A percentile compares a stretch with the other conserved stretches of the same genome.
These are phyloP conservation scores for Itoplectis maculator DNA, from an alignment of 2,888 invertebrate genomes.

Conservation along the genomic window DNA sequence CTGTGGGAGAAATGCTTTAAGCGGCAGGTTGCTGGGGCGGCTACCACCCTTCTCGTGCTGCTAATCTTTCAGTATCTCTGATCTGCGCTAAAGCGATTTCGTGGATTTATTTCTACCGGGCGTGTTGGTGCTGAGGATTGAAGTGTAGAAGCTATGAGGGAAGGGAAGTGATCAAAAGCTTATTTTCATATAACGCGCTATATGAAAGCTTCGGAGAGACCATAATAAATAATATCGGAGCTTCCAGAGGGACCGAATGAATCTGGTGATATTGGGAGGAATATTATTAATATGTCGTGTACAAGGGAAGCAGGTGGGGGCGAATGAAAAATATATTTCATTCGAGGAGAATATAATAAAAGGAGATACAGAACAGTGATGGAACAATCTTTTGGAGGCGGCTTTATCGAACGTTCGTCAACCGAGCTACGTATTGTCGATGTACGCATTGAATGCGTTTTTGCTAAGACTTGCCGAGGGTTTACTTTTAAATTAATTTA, in stretches of 20 bases:
- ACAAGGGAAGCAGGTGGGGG: background rate
- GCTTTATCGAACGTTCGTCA: background rate
- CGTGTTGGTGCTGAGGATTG: background rate
- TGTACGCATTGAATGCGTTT: too few species aligned
- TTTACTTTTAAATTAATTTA: too few species aligned
- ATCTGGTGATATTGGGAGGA: background rate
- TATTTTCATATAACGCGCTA: background rate
- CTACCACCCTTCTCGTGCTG: background rate
- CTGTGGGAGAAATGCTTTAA: background rate
- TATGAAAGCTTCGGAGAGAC: background rate
- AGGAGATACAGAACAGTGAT: background rate
- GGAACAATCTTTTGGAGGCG: background rate
- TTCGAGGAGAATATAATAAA: background rate
- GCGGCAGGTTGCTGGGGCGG: background rate
- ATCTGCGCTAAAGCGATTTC: slow-evolving; percentile 20
- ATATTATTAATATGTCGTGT: background rate
- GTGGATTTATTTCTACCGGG: slow-evolving; percentile 24
- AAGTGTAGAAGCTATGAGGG: background rate
- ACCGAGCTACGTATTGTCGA: too few species aligned
- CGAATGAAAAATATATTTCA: background rate
- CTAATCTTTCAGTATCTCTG: slow-evolving; percentile 40
- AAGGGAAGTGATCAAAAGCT: background rate
- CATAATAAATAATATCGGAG: background rate
- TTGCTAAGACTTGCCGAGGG: too few species aligned
- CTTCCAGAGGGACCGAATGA: background rate